A percentile compares a stretch with the other conserved stretches of the same genome.
Evolutionary conservation across 2,113 vertebrate genomes (phyloP).

Genomic region (Otocyon megalotis): DNA sequence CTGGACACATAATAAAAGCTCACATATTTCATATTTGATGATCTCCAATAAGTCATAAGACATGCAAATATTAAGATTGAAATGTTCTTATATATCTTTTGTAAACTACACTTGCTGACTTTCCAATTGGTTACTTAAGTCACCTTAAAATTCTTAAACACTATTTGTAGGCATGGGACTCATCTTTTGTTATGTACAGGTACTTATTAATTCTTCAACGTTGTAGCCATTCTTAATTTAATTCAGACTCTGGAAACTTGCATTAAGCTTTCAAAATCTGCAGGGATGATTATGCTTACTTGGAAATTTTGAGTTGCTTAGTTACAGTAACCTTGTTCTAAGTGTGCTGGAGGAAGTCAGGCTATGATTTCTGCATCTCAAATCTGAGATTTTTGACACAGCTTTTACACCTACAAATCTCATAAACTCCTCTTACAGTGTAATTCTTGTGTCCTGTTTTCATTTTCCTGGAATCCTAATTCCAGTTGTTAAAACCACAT

Average conservation of each 20-base stretch:
- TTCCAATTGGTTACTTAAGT: background rate
- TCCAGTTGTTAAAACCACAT: background rate
- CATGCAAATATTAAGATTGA: background rate
- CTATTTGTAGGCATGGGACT: background rate
- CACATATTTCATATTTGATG: background rate
- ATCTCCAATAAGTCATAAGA: background rate
- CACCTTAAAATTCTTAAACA: background rate
- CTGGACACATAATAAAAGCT: background rate
- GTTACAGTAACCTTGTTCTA: background rate
- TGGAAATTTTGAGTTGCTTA: slow-evolving; percentile 18
- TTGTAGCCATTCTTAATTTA: background rate
- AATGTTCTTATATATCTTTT: background rate
- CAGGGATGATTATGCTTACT: background rate
- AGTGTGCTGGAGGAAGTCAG: background rate
- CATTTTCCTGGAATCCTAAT: background rate
- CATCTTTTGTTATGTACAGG: background rate
- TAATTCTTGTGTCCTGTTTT: background rate
- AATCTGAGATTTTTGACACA: background rate
- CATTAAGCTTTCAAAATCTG: slow-evolving; percentile 32
- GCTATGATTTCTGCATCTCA: background rate
- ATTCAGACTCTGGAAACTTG: background rate
- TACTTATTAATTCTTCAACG: slow-evolving; percentile 12
- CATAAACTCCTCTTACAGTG: background rate
- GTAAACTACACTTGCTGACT: background rate
- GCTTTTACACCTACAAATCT: background rate